These are phyloP conservation scores for Casuarius casuarius DNA, from an alignment of 2,113 vertebrate species.

Conservation along the genomic window DNA sequence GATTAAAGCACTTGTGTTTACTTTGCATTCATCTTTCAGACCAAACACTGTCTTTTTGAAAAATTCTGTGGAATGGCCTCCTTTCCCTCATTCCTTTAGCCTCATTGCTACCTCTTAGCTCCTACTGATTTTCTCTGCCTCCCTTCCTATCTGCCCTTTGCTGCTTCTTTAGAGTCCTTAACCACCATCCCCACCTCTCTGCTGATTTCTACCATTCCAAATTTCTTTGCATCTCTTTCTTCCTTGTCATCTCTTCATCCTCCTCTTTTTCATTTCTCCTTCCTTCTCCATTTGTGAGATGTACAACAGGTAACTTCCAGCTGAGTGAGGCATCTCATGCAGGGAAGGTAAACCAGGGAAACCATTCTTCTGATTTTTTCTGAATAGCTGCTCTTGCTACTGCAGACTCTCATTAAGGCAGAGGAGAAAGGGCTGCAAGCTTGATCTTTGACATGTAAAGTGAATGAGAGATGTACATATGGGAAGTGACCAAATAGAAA, in stretches of 20 bases:
- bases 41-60: neutral
- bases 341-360: neutral
- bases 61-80: neutral
- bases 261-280: neutral
- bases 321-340: neutral
- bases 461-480: neutral
- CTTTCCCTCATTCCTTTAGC: neutral
- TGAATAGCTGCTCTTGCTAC: neutral
- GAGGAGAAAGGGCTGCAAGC: neutral
- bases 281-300: neutral
- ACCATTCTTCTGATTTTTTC: neutral
- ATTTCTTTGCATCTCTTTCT: neutral
- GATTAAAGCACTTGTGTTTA: neutral
- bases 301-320: neutral
- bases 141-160: neutral
- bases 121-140: neutral
- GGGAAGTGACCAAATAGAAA: neutral
- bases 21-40: constrained; percentile 50
- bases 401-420: neutral
- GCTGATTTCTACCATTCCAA: neutral
- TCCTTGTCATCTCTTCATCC: neutral
- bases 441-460: neutral
- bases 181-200: neutral
- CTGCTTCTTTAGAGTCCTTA: neutral
- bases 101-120: neutral